Base-by-base conservation (phyloP, 2,888 invertebrate genomes). In the Torymus aiolomorphi region DNA sequence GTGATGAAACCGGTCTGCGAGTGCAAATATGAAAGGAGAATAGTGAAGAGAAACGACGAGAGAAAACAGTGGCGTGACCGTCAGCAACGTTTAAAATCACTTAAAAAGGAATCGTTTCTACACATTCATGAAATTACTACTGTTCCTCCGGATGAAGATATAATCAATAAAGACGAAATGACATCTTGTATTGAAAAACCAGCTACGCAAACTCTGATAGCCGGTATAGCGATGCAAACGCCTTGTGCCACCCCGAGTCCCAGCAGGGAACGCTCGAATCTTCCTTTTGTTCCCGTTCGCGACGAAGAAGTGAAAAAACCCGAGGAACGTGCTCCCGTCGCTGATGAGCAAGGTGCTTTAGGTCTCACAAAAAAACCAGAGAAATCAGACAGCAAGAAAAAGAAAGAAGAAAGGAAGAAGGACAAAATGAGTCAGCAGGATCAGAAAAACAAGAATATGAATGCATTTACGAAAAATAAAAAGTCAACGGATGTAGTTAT, bases 1-100 rank as follows among this genome's bases (percentile, higher is more conserved):
- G 80, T 85, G 0, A 85, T 84, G 71, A 86, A 80, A 57, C 88
- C 89, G 8, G 89, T 88, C 0, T 89, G 89, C 57, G 88, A 89
- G 69, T 89, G 89, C 78, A 84, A 85, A 51, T 86, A 88, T 75
- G 88, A 89, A 63, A 84, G 88, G 16, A 88, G 86, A 69, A 83
- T 87, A 13, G 82, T 89, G 0, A 87, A 84, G 42, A 79, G 83
- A 12, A 84, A 83, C 2, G 88, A 89, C 66, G 86, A 86, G 14
- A 84, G 81, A 56, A 66, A 80, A 2, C 84, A 83, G 12, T 85
- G 85, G 85, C 63, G 80, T 51, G 76, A 84, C 20, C 86, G 86
- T 1, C 85, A 86, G 59, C 52, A 76, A 14, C 83, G 79, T 62
- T 49, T 88, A 8, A 87, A 85, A 16, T 75, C 83, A 1, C 75